phyloP scores from a whole-genome alignment of 2,797 vertebrate species.

The Paratrypauchen microcephalus region DNA sequence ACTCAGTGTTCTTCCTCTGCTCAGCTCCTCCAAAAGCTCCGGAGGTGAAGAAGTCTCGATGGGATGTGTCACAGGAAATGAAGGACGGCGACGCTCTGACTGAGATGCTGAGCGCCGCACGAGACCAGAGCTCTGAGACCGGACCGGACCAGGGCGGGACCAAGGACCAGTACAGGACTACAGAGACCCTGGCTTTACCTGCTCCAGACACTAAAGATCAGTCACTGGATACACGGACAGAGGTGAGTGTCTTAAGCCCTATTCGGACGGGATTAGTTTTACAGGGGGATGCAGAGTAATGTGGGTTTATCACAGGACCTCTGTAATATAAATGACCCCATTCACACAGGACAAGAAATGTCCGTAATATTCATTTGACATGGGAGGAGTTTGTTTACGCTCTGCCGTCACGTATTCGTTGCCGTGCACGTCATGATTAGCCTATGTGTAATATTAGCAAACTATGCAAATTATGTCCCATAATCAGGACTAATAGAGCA shows the following conservation, averaged over 20 bases:
- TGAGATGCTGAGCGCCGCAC: constrained; percentile 77
- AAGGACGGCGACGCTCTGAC: constrained; percentile 72
- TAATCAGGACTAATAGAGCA: no score
- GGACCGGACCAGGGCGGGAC: constrained; percentile 14
- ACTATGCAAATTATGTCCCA: no score
- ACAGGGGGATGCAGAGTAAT: no score
- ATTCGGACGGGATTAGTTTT: no score
- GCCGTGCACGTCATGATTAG: no score
- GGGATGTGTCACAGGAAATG: constrained; percentile 83
- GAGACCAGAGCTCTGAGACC: constrained; percentile 61
- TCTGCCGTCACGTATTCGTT: no score
- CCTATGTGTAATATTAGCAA: no score
- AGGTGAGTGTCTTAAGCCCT: constrained; percentile 19
- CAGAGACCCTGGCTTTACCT: background rate
- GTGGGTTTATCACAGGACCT: no score
- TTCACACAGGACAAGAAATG: no score
- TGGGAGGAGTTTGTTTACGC: no score
- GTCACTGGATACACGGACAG: background rate
- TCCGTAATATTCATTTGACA: no score
- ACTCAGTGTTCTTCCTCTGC: background rate
- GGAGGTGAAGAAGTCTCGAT: constrained; percentile 85
- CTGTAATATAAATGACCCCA: no score
- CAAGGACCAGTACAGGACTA: background rate
- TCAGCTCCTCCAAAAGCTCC: constrained; percentile 54
- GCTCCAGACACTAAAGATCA: background rate